Percentiles rank a stretch among this genome's conserved stretches.
phyloP scores from a whole-genome alignment of 1,140 invertebrate species.

The Pteromalus puparum region DNA sequence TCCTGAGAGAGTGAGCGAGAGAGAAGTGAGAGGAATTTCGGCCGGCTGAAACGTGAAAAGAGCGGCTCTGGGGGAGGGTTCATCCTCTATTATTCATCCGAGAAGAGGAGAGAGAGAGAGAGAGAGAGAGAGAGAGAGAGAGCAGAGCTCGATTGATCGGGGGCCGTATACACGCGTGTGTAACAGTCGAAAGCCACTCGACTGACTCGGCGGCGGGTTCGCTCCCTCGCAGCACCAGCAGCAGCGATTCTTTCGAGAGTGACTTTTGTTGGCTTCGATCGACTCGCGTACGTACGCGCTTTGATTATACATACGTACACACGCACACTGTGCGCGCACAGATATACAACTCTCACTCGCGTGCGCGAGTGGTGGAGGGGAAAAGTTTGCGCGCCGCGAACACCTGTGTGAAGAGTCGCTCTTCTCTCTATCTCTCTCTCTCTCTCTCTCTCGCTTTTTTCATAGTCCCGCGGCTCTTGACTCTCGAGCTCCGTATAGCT shows the following conservation, averaged over 20 bases:
- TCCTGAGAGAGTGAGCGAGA: background rate
- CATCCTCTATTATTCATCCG: background rate
- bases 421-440: background rate
- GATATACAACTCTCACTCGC: background rate
- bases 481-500: background rate
- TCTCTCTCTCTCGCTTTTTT: background rate
- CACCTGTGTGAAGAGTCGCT: background rate
- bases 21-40: conserved; percentile 1
- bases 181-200: background rate
- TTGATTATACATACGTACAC: conserved; percentile 1
- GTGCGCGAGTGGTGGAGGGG: background rate
- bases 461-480: background rate
- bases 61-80: background rate
- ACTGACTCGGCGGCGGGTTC: background rate
- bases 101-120: background rate
- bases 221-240: background rate
- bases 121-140: background rate
- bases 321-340: background rate
- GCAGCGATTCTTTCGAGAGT: conserved; percentile 3
- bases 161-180: background rate
- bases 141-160: background rate
- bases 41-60: conserved; percentile 2
- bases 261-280: background rate
- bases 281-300: background rate
- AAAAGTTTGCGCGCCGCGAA: background rate